Conservation (phyloP, 2,888 invertebrate genomes). For the Limnephilus lunatus region DNA sequence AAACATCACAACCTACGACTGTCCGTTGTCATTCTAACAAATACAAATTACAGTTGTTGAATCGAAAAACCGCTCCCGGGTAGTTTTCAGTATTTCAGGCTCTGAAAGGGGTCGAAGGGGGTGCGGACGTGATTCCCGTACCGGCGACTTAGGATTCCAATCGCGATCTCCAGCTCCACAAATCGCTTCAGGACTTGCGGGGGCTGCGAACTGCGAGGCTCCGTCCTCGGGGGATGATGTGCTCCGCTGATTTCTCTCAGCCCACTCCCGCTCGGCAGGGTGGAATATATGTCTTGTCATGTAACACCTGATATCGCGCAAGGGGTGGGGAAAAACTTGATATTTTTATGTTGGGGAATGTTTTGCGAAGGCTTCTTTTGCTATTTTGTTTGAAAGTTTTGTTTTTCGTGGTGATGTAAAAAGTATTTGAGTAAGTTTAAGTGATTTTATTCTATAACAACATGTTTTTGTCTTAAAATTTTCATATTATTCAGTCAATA, state of each 20-base stretch:
- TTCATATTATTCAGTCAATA: too few species aligned
- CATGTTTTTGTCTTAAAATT: too few species aligned
- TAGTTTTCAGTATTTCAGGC: constrained; percentile 1
- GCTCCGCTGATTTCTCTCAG: constrained; percentile 61
- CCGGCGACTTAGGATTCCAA: constrained; percentile 37
- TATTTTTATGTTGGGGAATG: neutral
- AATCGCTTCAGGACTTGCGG: constrained; percentile 63
- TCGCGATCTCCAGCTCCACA: constrained; percentile 52
- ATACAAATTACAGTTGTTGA: constrained; percentile 7
- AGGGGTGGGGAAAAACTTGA: neutral
- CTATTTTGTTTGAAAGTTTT: neutral
- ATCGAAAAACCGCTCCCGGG: constrained; percentile 32
- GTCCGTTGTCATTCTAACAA: neutral
- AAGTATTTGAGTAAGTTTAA: neutral
- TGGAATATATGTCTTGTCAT: constrained; percentile 58
- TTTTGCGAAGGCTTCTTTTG: neutral
- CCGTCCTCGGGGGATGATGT: constrained; percentile 61
- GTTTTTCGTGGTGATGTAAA: neutral
- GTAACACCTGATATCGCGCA: constrained; percentile 53
- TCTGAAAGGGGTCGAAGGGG: constrained; percentile 35
- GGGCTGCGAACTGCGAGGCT: constrained; percentile 46
- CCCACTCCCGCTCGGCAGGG: neutral
- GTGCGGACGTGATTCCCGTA: constrained; percentile 24
- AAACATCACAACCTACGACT: neutral
- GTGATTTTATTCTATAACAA: neutral